Evolutionary conservation across 2,797 vertebrate species (phyloP), one percentile per base, ranked within the genome.

Genomic region (Varecia variegata): DNA sequence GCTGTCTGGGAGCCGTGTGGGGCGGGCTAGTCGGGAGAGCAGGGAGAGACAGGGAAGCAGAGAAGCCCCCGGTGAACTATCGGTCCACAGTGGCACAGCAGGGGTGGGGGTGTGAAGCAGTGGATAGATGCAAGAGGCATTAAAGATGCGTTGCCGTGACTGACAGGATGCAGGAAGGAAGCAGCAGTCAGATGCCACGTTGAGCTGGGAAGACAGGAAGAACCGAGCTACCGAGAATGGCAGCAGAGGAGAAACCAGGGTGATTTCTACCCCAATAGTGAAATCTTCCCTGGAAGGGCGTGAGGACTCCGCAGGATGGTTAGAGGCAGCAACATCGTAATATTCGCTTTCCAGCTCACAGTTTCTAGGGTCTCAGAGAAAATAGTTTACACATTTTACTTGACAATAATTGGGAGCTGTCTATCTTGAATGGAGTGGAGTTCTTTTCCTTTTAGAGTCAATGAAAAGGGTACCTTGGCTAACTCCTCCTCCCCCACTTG

Each of bases 201-300:
- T 27, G 43, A 82, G 50, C 54, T 23, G 1, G 8, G 45, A 18
- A 21, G 43, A 18, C 11, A 35, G 74, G 67, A 73, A 73, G 54
- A 27, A 25, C 3, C 8, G 10, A 1, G 3, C 21, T 11, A 4
- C 7, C 17, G 0, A 5, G 43, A n/a, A 65, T 25, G 38, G n/a
- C 76, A 50, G 43, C 2, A 13, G 32, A 38, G 5, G 1, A 38
- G n/a, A 45, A 30, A 21, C 32, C 43, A 32, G 65, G 10, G 1
- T 14, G 27, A 50, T 0, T 5, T 27, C 35, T 17, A 7, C 7
- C 2, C 12, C 81, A 23, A 9, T 5, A 35, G 43, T 0, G 7
- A 9, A 45, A 4, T 21, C n/a, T 27, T 73, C 58, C 30, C 14
- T 25, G 27, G 5, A 15, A 83, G 32, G 38, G 12, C n/a, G 25